Base-by-base conservation (phyloP, 2,113 vertebrate genomes). In the Actenoides lindsayi region DNA sequence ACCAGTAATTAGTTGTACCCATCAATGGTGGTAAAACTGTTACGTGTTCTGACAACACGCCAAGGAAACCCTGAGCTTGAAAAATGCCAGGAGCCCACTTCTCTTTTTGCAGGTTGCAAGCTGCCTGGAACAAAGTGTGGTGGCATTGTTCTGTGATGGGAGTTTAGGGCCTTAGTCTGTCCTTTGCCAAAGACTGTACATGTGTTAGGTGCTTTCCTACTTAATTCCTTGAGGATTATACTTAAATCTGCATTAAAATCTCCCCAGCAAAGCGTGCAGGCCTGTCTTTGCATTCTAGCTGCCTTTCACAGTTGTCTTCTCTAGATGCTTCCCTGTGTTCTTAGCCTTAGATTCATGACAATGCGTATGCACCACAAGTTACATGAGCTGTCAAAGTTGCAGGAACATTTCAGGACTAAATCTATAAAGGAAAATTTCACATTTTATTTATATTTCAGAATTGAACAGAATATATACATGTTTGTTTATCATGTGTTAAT, bases 361-460 rank as follows among this genome's bases (percentile, higher is more conserved):
- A 9, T 53, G 5, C 46, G 1, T 41, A 4, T 51, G 48, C 70
- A 57, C 31, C 27, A 12, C 54, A 63, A 63, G 27, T 57, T 57
- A 35, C 12, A 25, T 1, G 10, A 95, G 37, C 54, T 73, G 20
- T 50, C 48, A 46, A 92, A 87, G 28, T 4, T 87, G 31, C 41
- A 85, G 63, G 39, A 70, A 92, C 30, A 60, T 83, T 84, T 85
- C 28, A 76, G 70, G 25, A 89, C 57, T 84, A 42, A 81, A 63
- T 80, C 51, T 76, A 6, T 76, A 74, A 91, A 94, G 81, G 89
- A 94, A 86, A 94, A 79, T 4, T 13, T 73, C 37, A 42, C 19
- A n/a, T 80, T 97, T 96, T 96, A 96, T 95, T 96, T 89, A 1
- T 75, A 65, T 93, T 93, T 92, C 28, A 42, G 82, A 13, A 91